phyloP scores from a whole-genome alignment of 2,797 vertebrate species.

The Peromyscus melanophrys region DNA sequence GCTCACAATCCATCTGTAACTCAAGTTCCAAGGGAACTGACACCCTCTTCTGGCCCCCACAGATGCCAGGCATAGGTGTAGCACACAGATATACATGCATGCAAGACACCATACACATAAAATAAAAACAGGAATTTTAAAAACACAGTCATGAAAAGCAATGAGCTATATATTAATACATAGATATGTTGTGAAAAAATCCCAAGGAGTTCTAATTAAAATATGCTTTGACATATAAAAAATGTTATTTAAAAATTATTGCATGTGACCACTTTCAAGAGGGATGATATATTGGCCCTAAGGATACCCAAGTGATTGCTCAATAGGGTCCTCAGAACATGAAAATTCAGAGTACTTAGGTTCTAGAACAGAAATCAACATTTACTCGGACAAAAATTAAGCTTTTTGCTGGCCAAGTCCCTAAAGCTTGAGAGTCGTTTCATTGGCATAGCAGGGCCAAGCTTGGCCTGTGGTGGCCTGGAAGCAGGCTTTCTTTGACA shows the following conservation, averaged over 20 bases:
- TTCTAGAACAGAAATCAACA: not conserved
- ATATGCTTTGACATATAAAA: not conserved
- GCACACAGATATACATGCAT: no score
- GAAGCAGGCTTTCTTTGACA: not conserved
- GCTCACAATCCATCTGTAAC: not conserved
- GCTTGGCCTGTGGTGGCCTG: not conserved
- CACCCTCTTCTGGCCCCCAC: no score
- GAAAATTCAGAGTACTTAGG: not conserved
- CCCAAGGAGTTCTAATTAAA: conserved; percentile 14
- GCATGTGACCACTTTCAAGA: not conserved
- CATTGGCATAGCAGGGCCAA: not conserved
- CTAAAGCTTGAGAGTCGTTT: not conserved
- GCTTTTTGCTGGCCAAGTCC: not conserved
- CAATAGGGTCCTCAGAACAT: not conserved
- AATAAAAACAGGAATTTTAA: not conserved
- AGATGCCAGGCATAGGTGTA: not conserved
- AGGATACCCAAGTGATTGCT: not conserved
- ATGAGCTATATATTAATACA: not conserved
- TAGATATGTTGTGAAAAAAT: not conserved
- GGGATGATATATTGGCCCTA: not conserved
- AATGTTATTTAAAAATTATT: not conserved
- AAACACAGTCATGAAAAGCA: not conserved
- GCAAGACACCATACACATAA: not conserved
- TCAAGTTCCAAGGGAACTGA: not conserved
- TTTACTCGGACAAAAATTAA: not conserved